These are phyloP conservation scores for Andrena bicolor DNA, from an alignment of 2,888 invertebrate species.

Conservation along the genomic window DNA sequence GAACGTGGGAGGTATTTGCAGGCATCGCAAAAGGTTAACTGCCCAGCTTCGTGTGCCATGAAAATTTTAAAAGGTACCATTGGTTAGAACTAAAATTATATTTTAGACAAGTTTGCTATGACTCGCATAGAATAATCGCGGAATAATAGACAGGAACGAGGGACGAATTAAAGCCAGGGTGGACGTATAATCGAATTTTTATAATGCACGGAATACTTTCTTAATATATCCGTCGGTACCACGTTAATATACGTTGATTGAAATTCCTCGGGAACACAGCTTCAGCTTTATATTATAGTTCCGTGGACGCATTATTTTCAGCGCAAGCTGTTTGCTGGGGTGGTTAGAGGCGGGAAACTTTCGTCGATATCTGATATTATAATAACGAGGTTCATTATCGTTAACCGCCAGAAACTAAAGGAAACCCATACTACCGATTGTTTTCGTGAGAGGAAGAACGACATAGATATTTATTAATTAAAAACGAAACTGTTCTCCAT, in stretches of 20 bases:
- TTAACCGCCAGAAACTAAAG: background rate
- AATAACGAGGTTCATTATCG: constrained; percentile 46
- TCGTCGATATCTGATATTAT: constrained; percentile 56
- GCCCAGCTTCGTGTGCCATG: no score
- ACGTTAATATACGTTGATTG: constrained; percentile 15
- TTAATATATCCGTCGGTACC: background rate
- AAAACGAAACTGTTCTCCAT: background rate
- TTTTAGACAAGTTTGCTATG: background rate
- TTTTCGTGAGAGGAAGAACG: background rate
- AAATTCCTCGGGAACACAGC: constrained; percentile 39
- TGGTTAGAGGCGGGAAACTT: constrained; percentile 37
- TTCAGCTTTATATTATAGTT: constrained; percentile 34
- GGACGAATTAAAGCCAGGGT: background rate
- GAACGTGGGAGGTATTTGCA: background rate
- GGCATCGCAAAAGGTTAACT: background rate
- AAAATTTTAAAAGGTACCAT: background rate
- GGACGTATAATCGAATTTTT: constrained; percentile 5
- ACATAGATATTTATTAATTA: constrained; percentile 8
- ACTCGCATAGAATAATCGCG: background rate
- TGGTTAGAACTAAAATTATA: background rate
- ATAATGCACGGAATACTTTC: background rate
- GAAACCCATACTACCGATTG: background rate
- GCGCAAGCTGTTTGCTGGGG: constrained; percentile 10
- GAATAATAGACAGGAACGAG: background rate
- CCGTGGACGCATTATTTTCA: constrained; percentile 10